phyloP scores from a whole-genome alignment of 1,140 invertebrate species.

The Leptestheria dahalacensis region DNA sequence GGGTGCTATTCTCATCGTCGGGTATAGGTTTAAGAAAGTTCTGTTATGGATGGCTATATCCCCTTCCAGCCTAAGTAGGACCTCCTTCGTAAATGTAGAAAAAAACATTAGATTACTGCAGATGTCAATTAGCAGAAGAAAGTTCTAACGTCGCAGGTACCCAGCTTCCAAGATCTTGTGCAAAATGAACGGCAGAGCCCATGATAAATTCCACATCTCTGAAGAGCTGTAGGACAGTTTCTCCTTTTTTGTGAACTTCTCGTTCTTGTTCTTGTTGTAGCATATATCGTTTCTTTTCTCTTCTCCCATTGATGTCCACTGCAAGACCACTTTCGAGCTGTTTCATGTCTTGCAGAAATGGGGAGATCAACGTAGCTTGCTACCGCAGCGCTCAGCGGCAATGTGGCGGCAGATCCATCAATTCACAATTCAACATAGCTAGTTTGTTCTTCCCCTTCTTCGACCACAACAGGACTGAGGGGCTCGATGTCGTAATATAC shows the following conservation, averaged over 20 bases:
- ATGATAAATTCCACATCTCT: neutral
- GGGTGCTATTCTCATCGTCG: neutral
- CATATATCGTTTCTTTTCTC: neutral
- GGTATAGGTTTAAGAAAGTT: neutral
- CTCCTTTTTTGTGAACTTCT: neutral
- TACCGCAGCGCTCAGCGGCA: neutral
- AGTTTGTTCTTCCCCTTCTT: neutral
- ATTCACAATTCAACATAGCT: neutral
- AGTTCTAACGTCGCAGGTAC: neutral
- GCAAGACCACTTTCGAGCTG: neutral
- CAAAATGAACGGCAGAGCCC: no score
- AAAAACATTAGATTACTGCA: neutral
- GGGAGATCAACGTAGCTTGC: neutral
- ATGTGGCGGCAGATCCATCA: neutral
- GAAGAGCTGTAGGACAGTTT: neutral
- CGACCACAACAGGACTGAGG: neutral
- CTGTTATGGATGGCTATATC: neutral
- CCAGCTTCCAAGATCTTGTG: neutral
- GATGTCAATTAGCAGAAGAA: neutral
- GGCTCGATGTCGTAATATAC: neutral
- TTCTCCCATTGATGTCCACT: neutral
- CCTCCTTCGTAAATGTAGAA: neutral
- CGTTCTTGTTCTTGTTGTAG: neutral
- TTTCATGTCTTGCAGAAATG: neutral
- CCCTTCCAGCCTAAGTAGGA: neutral